phyloP scores from a whole-genome alignment of 1,140 invertebrate genomes.

The Drosophila sp. region DNA sequence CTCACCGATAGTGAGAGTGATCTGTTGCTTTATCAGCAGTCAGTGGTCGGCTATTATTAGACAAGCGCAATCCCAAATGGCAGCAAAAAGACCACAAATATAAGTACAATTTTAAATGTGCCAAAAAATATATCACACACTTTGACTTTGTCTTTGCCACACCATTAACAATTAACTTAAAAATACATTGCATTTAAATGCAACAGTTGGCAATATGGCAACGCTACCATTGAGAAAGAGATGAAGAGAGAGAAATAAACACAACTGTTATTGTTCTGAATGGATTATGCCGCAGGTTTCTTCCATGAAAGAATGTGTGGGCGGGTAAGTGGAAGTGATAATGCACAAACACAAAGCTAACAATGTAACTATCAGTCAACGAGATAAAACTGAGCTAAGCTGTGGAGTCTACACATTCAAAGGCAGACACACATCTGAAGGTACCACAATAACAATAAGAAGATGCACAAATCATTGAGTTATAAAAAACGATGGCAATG shows the following conservation, averaged over 20 bases:
- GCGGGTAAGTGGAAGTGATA: conserved; percentile 46
- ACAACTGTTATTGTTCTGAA: conserved; percentile 36
- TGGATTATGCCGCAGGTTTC: conserved; percentile 48
- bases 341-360: conserved; percentile 41
- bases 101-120: conserved; percentile 26
- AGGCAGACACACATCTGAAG: background rate
- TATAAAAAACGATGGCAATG: conserved; percentile 33
- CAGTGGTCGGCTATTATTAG: conserved; percentile 53
- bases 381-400: conserved; percentile 48
- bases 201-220: conserved; percentile 35
- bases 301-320: conserved; percentile 7
- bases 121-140: conserved; percentile 43
- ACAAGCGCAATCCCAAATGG: conserved; percentile 31
- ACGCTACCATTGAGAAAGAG: conserved; percentile 20
- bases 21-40: conserved; percentile 67
- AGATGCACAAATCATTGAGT: conserved; percentile 43
- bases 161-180: conserved; percentile 13
- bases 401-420: background rate
- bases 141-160: conserved; percentile 19
- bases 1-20: conserved; percentile 65
- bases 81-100: conserved; percentile 40
- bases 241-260: conserved; percentile 16
- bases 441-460: conserved; percentile 41
- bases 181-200: conserved; percentile 34
- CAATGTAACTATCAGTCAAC: conserved; percentile 35